These are phyloP conservation scores for Erpetoichthys calabaricus DNA, from an alignment of 2,797 vertebrate species.

Conservation along the genomic window DNA sequence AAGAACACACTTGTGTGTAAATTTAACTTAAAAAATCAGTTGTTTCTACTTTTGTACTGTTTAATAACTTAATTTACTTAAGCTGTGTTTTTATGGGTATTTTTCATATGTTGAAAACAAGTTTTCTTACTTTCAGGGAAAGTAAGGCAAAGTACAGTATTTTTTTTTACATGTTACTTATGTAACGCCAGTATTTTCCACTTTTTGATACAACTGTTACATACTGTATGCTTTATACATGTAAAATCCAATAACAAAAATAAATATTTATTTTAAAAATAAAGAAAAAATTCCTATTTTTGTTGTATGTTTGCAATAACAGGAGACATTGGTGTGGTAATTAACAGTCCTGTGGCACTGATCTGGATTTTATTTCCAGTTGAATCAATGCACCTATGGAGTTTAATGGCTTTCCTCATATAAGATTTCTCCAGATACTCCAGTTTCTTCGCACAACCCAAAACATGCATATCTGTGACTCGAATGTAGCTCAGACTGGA, in stretches of 20 bases:
- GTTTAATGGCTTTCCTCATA: no score
- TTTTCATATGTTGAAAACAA: constrained; percentile 86
- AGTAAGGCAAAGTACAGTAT: constrained; percentile 83
- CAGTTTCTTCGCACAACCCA: no score
- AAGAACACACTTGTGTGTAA: constrained; percentile 48
- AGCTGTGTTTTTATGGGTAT: constrained; percentile 93
- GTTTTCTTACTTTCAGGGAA: constrained; percentile 96
- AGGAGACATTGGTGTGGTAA: no score
- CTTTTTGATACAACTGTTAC: constrained; percentile 99
- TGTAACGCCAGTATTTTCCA: constrained; percentile 98
- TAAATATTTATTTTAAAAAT: constrained; percentile 98
- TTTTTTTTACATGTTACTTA: constrained; percentile 99
- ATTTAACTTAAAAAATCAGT: constrained; percentile 43
- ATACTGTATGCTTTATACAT: constrained; percentile 98
- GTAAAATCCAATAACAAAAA: constrained; percentile 99
- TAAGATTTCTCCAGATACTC: no score
- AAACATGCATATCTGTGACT: no score
- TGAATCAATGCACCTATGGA: no score
- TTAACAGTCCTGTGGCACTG: no score
- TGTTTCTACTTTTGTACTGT: constrained; percentile 71
- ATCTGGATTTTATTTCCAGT: no score
- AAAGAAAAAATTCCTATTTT: no score
- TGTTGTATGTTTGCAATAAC: no score
- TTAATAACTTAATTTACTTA: constrained; percentile 82
- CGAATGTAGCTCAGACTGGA: no score